phyloP scores from a whole-genome alignment of 2,113 vertebrate species.

The Platichthys flesus region DNA sequence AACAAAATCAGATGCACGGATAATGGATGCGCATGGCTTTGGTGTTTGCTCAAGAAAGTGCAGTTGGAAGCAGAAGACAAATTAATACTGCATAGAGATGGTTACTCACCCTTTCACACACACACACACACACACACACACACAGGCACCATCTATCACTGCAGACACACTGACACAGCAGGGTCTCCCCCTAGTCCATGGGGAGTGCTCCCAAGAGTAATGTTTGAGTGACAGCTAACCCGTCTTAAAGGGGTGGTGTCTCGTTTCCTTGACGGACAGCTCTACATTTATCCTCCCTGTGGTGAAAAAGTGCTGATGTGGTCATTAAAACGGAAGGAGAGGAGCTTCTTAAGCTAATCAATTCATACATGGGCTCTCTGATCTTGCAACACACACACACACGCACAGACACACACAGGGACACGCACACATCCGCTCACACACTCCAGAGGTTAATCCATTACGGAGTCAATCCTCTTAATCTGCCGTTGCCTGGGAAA shows the following conservation, averaged over 20 bases:
- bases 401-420: constrained; percentile 16
- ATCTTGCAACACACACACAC: constrained; percentile 60
- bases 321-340: constrained; percentile 78
- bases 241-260: constrained; percentile 69
- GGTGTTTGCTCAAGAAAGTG: constrained; percentile 36
- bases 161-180: constrained; percentile 66
- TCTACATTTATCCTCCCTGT: constrained; percentile 71
- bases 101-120: constrained; percentile 43
- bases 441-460: constrained; percentile 83
- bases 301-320: constrained; percentile 81
- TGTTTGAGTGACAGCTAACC: constrained; percentile 74
- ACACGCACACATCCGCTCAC: neutral
- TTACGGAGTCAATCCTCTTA: constrained; percentile 84
- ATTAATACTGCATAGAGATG: constrained; percentile 49
- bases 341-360: constrained; percentile 81
- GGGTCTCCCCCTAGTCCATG: constrained; percentile 53
- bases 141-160: constrained; percentile 59
- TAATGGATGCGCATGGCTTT: constrained; percentile 47
- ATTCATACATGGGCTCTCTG: constrained; percentile 78
- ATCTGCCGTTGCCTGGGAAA: constrained; percentile 78
- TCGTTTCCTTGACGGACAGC: constrained; percentile 75
- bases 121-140: constrained; percentile 24
- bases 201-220: constrained; percentile 60
- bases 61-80: constrained; percentile 55
- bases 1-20: constrained; percentile 43